Conservation (phyloP, 2,113 vertebrate species). For the Notechis scutatus region DNA sequence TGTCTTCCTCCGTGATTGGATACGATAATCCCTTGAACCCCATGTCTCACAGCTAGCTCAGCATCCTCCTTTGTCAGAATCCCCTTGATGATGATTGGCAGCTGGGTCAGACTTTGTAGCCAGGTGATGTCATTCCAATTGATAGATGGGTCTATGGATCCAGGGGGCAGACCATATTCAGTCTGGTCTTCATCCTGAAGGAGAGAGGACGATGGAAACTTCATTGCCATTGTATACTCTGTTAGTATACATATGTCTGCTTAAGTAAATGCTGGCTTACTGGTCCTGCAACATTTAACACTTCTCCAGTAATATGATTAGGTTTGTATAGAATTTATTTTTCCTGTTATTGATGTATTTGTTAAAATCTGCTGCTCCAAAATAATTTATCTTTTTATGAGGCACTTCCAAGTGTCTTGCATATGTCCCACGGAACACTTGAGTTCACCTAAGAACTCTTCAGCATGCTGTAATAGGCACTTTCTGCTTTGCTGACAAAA, state of each 20-base stretch:
- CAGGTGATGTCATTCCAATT: conserved; percentile 90
- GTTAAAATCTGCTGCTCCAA: neutral
- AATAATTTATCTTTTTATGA: neutral
- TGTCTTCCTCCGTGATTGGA: conserved; percentile 96
- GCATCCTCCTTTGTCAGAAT: conserved; percentile 96
- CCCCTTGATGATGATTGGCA: conserved; percentile 94
- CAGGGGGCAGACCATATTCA: conserved; percentile 71
- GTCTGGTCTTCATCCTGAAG: conserved; percentile 64
- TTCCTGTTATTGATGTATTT: neutral
- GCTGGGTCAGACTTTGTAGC: conserved; percentile 81
- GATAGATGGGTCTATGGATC: conserved; percentile 79
- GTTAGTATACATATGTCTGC: neutral
- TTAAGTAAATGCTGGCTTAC: neutral
- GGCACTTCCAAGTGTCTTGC: neutral
- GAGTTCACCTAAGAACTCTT: neutral
- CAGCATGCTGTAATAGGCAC: neutral
- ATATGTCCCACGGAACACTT: neutral
- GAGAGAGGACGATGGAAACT: conserved; percentile 5
- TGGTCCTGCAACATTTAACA: neutral
- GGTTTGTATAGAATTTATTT: neutral
- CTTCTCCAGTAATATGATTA: neutral
- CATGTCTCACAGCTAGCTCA: conserved; percentile 86
- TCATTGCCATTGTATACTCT: neutral
- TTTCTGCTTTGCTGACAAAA: neutral
- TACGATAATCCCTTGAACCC: conserved; percentile 89